Evolutionary conservation across 2,888 invertebrate genomes (phyloP), one percentile per base, ranked within the genome.

Genomic region (Ommatoiulus sabulosus): DNA sequence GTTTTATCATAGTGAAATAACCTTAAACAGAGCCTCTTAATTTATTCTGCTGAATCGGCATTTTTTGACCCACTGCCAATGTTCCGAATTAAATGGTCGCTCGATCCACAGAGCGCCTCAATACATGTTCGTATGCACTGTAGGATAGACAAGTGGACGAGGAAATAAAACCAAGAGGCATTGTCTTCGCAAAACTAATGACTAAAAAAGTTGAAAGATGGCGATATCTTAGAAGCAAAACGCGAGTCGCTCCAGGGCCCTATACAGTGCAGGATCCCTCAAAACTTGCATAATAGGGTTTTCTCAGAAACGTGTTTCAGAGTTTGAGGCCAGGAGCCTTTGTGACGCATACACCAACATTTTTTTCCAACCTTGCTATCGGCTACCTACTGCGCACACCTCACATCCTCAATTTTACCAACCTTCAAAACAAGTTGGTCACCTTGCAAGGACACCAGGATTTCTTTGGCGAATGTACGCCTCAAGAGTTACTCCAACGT

Each of bases 361-460:
- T 24, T 24, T n/a, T 72, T 24, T 24, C 72, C 7, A 72, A 72
- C 10, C 1, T n/a, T 24, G 24, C 72, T 24, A 10, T 24, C 24
- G 72, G 24, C 72, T 24, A 72, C 72, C 72, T 24, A n/a, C 72
- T 24, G 24, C 24, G 24, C 72, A 24, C 10, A 24, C 72, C 72
- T 72, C 10, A 72, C n/a, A 63, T 63, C 63, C 20, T 63, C 63
- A 63, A 20, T 63, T 63, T 63, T 20, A 24, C n/a, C 72, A 72
- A 72, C 72, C 72, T 72, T 72, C 72, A 72, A 72, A 72, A 72
- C 72, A 72, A 24, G 72, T 72, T 72, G 72, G 72, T 72, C 72
- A 72, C 72, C 72, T 72, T 72, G 72, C 72, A 72, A 72, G 72
- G 72, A 72, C 72, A 72, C 24, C 24, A n/a, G 10, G 10, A 72